Evolutionary conservation across 2,113 vertebrate species (phyloP), one percentile per base, ranked within the genome.

Genomic region (Axis porcinus): DNA sequence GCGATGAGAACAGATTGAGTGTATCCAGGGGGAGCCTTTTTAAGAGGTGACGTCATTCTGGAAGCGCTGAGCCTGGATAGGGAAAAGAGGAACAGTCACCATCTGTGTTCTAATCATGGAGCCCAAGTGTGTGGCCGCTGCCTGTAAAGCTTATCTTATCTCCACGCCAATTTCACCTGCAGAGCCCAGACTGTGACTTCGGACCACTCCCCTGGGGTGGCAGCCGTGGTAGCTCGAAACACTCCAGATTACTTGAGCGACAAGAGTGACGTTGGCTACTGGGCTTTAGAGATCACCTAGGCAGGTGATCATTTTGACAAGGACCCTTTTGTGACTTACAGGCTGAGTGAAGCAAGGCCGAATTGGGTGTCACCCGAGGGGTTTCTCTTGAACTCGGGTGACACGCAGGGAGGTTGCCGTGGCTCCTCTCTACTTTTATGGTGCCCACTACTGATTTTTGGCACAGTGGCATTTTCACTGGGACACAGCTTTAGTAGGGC

Each of bases 111-210:
- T 87, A 6, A 14, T 62, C 67, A 33, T 25, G 47, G 82, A 70
- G 76, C 62, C 93, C 11, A 2, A 5, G 13, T 50, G 36, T 70
- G 78, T 86, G 92, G 58, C 47, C 7, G 7, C 33, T 1, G 2
- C 76, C 95, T 60, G 2, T 90, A 64, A 83, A 95, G 81, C 83
- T 95, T 91, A 86, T 91, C 95, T 97, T 91, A 89, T 94, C 97
- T 97, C 40, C 45, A 70, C 1, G 5, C 50, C 89, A 74, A 4
- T 47, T 83, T 97, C 33, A n/a, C 25, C 78, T 40, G 25, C 14
- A 25, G 92, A 85, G 25, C 83, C 40, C 50, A 52, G 86, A 11
- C 97, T 92, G 2, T 27, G 23, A 19, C 45, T 21, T 76, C 36
- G 58, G 64, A 40, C 85, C 86, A 30, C 76, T 70, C 89, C 91